A percentile compares a stretch with the other conserved stretches of the same genome.
These are phyloP conservation scores for Eudemis profundana DNA, from an alignment of 2,888 invertebrate species.

Conservation along the genomic window DNA sequence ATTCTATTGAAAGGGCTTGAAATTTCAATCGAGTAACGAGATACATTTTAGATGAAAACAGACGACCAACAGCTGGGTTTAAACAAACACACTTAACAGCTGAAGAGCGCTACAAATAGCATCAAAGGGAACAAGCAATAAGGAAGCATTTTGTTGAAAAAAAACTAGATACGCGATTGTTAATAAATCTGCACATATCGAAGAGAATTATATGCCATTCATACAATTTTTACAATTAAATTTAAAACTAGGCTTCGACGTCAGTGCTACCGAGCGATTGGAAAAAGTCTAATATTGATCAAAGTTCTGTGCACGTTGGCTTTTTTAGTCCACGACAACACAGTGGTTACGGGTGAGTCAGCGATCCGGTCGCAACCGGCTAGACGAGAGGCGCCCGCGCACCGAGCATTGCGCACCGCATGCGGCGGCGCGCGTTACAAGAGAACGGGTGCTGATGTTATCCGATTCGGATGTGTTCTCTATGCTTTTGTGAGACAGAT, in stretches of 20 bases:
- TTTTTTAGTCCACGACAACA: background rate
- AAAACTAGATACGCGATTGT: conserved; percentile 1
- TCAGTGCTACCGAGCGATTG: conserved; percentile 19
- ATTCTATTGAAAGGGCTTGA: conserved; percentile 9
- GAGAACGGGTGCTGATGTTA: conserved; percentile 1
- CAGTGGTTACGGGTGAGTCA: conserved; percentile 58
- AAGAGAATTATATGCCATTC: background rate
- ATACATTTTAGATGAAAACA: conserved; percentile 16
- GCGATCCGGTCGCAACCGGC: conserved; percentile 63
- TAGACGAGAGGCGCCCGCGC: conserved; percentile 63
- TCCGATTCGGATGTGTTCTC: background rate
- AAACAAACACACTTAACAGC: conserved; percentile 17
- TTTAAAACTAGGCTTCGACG: conserved; percentile 3
- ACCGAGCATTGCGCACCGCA: conserved; percentile 35
- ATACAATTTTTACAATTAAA: background rate
- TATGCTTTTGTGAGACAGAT: background rate
- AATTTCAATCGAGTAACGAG: conserved; percentile 13
- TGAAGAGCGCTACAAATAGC: conserved; percentile 17
- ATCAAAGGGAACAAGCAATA: conserved; percentile 28
- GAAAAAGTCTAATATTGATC: background rate
- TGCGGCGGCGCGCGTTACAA: conserved; percentile 28
- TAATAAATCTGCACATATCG: background rate
- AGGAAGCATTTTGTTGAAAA: conserved; percentile 7
- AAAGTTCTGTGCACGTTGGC: background rate
- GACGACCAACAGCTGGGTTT: conserved; percentile 20